Conservation (phyloP, 2,797 vertebrate species). For the Schizopygopsis malacanthus region DNA sequence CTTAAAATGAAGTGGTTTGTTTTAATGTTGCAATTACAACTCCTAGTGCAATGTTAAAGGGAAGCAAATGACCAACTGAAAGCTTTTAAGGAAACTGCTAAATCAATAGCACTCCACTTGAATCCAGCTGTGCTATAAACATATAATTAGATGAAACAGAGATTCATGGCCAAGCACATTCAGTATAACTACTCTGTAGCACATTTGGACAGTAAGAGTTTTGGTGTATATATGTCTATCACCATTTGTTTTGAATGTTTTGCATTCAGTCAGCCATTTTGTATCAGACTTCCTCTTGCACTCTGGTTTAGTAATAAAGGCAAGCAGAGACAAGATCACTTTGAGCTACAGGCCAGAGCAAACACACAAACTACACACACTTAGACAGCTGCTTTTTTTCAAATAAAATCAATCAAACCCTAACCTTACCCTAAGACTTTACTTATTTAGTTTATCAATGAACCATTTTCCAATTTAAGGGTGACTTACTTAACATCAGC, state of each 20-base stretch:
- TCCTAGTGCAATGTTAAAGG: constrained; percentile 35
- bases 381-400: constrained; percentile 30
- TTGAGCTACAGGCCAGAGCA: constrained; percentile 45
- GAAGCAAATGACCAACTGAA: constrained; percentile 9
- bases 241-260: constrained; percentile 46
- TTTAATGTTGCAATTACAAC: constrained; percentile 33
- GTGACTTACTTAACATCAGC: neutral
- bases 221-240: neutral
- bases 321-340: constrained; percentile 54
- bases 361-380: constrained; percentile 39
- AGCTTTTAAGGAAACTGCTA: constrained; percentile 32
- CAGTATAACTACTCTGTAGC: neutral
- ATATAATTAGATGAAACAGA: constrained; percentile 30
- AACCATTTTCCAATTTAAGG: neutral
- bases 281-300: constrained; percentile 47
- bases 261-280: constrained; percentile 54
- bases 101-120: constrained; percentile 46
- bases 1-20: neutral
- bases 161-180: constrained; percentile 1
- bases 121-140: constrained; percentile 36
- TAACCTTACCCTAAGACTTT: neutral
- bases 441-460: neutral
- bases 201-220: neutral
- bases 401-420: constrained; percentile 6
- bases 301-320: constrained; percentile 38